Evolutionary conservation across 2,797 vertebrate species (phyloP).

Genomic region (Leuciscus waleckii): DNA sequence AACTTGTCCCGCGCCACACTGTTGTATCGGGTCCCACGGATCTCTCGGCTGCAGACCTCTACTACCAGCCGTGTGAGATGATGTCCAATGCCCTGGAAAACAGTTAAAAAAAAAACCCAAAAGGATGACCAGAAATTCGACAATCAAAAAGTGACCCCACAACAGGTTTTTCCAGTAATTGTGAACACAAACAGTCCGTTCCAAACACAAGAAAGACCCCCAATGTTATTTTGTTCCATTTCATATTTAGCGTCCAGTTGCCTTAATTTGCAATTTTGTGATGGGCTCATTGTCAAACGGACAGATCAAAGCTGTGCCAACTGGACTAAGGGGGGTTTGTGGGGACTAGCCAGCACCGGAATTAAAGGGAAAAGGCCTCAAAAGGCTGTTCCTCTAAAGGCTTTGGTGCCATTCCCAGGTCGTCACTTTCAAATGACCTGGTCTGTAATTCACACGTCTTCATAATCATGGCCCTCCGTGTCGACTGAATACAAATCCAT

Average conservation of each 20-base stretch:
- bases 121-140: not conserved
- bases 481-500: constrained; percentile 53
- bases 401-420: constrained; percentile 64
- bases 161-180: constrained; percentile 31
- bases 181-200: constrained; percentile 33
- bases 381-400: constrained; percentile 66
- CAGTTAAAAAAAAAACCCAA: not conserved
- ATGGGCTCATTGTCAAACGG: constrained; percentile 70
- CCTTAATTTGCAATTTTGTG: constrained; percentile 75
- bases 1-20: not conserved
- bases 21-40: not conserved
- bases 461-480: constrained; percentile 51
- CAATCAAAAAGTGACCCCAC: constrained; percentile 18
- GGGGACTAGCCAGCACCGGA: constrained; percentile 54
- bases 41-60: not conserved
- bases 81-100: not conserved
- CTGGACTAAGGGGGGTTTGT: constrained; percentile 66
- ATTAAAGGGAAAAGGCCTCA: constrained; percentile 59
- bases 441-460: constrained; percentile 50
- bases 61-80: constrained; percentile 36
- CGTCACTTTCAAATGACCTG: constrained; percentile 66
- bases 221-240: constrained; percentile 58
- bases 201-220: constrained; percentile 59
- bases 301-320: constrained; percentile 73
- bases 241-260: constrained; percentile 63